phyloP scores from a whole-genome alignment of 2,113 vertebrate genomes.

The Cacatua alba region DNA sequence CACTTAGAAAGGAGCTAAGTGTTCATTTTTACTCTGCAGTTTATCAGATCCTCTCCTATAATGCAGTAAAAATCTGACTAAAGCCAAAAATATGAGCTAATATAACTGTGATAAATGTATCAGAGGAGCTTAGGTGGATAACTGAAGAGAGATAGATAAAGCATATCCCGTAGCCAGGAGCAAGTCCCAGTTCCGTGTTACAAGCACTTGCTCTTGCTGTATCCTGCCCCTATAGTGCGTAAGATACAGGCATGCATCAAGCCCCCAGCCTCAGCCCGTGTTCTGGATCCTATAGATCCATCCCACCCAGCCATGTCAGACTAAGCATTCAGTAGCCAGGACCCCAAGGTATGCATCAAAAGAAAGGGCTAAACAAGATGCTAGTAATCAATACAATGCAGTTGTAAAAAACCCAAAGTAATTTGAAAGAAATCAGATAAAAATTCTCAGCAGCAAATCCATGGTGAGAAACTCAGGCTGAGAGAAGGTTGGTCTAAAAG shows the following conservation, averaged over 20 bases:
- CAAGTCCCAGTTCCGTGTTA: background rate
- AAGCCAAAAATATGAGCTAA: background rate
- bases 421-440: background rate
- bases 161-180: background rate
- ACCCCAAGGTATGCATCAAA: background rate
- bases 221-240: fast-evolving
- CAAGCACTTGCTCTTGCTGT: background rate
- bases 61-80: background rate
- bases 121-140: background rate
- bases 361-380: background rate
- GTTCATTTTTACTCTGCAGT: background rate
- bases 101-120: background rate
- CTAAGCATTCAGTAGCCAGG: background rate
- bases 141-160: background rate
- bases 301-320: background rate
- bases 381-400: background rate
- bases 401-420: background rate
- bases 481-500: background rate
- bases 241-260: background rate
- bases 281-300: background rate
- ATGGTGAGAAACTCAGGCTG: background rate
- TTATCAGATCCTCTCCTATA: background rate
- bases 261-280: background rate
- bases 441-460: background rate
- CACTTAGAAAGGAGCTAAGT: background rate